Conservation (phyloP, 1,140 invertebrate species). For the Linepithema humile region DNA sequence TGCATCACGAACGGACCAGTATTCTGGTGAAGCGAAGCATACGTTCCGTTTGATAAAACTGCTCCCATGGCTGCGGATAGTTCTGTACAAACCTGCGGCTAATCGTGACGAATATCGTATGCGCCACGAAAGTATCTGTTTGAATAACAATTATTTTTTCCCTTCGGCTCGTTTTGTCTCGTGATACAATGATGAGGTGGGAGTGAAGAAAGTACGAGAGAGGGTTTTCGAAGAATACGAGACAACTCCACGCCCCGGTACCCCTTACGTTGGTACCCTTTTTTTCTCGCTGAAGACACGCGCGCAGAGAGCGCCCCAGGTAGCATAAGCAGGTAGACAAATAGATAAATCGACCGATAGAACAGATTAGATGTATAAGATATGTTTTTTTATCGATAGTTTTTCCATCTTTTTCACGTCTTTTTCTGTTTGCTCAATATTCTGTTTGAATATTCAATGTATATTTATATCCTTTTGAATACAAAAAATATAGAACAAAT, state of each 20-base stretch:
- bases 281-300: slow-evolving; percentile 60
- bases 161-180: neutral
- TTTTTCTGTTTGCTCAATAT: no score
- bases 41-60: slow-evolving; percentile 47
- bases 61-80: slow-evolving; percentile 28
- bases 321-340: slow-evolving; percentile 42
- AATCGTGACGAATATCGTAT: no score
- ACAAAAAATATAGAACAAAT: no score
- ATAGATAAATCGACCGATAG: slow-evolving; percentile 63
- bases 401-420: no score
- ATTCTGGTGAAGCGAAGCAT: neutral
- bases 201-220: slow-evolving; percentile 32
- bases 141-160: neutral
- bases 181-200: slow-evolving; percentile 39
- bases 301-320: slow-evolving; percentile 63
- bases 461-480: no score
- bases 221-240: slow-evolving; percentile 37
- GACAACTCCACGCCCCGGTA: slow-evolving; percentile 63
- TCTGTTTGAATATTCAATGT: no score
- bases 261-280: slow-evolving; percentile 55
- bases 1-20: neutral
- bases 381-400: neutral
- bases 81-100: neutral
- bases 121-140: neutral
- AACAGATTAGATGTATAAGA: slow-evolving; percentile 70